phyloP scores from a whole-genome alignment of 2,888 invertebrate genomes.

The Polietes domitor region DNA sequence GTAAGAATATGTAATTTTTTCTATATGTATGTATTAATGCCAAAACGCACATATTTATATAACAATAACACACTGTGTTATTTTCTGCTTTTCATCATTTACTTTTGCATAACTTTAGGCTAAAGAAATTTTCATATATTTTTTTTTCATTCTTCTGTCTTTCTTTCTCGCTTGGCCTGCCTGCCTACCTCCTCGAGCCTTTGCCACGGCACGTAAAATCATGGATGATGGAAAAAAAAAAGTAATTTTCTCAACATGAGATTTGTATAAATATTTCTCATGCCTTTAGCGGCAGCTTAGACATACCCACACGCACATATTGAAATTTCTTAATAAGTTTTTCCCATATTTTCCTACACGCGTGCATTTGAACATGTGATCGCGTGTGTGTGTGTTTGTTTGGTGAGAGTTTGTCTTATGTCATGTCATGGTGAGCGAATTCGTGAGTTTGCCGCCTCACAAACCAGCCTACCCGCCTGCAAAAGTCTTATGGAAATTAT shows the following conservation, averaged over 20 bases:
- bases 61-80: conserved; percentile 6
- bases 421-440: background rate
- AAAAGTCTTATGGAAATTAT: background rate
- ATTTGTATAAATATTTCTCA: background rate
- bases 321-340: conserved; percentile 20
- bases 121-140: conserved; percentile 16
- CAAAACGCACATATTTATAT: background rate
- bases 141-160: background rate
- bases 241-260: conserved; percentile 29
- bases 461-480: background rate
- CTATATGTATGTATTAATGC: background rate
- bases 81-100: conserved; percentile 11
- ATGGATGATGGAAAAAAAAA: conserved; percentile 9
- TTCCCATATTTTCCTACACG: background rate
- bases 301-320: background rate
- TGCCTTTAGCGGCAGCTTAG: background rate
- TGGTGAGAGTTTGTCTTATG: background rate
- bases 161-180: too few relatives aligned
- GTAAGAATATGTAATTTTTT: too few relatives aligned
- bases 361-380: background rate
- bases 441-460: background rate
- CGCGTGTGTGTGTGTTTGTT: background rate
- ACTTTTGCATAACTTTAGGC: conserved; percentile 4
- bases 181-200: background rate
- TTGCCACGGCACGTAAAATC: background rate